Evolutionary conservation across 2,113 vertebrate species (phyloP).

Genomic region (Pelecanus crispus): DNA sequence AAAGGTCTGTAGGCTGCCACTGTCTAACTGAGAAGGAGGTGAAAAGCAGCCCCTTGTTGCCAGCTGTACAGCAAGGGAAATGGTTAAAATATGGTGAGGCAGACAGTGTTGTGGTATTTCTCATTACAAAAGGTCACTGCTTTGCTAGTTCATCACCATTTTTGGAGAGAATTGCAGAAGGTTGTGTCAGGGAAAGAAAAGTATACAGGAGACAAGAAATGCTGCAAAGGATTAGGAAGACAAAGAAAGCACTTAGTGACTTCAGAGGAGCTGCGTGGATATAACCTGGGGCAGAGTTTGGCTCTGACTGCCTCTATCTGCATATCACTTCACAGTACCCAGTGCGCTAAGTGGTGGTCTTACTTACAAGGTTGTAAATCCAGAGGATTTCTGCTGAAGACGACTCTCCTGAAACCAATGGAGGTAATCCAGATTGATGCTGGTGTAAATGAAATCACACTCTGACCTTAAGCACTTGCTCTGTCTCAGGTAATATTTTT

Average conservation of each 20-base stretch:
- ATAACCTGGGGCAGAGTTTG: slow-evolving; percentile 16
- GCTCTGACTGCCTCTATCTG: background rate
- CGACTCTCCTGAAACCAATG: background rate
- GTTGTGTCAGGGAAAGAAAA: slow-evolving; percentile 45
- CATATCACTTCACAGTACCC: background rate
- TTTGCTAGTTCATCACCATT: slow-evolving; percentile 66
- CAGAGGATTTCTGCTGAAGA: background rate
- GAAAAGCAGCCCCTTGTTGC: slow-evolving; percentile 16
- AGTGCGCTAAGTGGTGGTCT: background rate
- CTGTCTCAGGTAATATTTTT: background rate
- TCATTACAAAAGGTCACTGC: slow-evolving; percentile 70
- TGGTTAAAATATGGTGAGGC: slow-evolving; percentile 59
- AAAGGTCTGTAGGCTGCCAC: background rate
- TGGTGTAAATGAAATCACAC: background rate
- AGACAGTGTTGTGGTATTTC: slow-evolving; percentile 60
- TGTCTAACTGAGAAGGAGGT: background rate
- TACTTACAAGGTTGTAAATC: slow-evolving; percentile 35
- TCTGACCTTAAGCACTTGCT: background rate
- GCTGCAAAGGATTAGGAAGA: slow-evolving; percentile 46
- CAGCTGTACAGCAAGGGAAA: slow-evolving; percentile 13
- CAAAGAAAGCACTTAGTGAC: slow-evolving; percentile 51
- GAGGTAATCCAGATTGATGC: background rate
- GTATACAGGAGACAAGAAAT: slow-evolving; percentile 51
- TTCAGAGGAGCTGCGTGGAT: background rate
- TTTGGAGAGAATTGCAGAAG: slow-evolving; percentile 31